Evolutionary conservation across 2,888 invertebrate genomes (phyloP), one percentile per base, ranked within the genome.

Genomic region (Spilosoma lubricipeda): DNA sequence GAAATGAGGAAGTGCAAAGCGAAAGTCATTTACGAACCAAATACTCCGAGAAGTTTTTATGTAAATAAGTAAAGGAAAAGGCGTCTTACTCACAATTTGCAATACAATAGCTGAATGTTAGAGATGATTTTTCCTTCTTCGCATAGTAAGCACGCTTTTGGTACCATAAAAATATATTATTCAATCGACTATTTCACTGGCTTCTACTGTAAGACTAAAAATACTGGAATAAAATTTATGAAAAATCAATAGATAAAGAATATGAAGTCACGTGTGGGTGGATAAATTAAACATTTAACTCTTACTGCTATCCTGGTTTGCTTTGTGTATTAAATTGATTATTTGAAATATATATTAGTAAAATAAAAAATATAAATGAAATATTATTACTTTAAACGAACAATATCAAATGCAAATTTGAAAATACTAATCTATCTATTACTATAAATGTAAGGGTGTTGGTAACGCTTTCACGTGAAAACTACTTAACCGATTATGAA

Each of bases 141-240:
- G 93, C 91, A 92, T 92, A 92, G 93, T 92, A 93, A 94, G 92
- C 91, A 88, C 89, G 92, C 91, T 92, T 93, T 91, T 90, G 90
- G 90, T 90, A 88, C 91, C 91, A 93, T 94, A 92, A 93, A 94
- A 93, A 93, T 94, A 93, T 95, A 95, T 95, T 94, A 95, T 95
- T 93, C 95, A 94, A 95, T 94, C 90, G 93, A 89, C 90, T 91
- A 93, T 93, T 92, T 91, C 88, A 90, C 91, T 90, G 92, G 91
- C 89, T 93, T 93, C 87, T 88, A 90, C 88, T 90, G 83, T 86
- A 89, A 92, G 92, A 91, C 89, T 90, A 92, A 92, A n/a, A 92
- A 91, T 89, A 91, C 90, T 91, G 88, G 91, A 89, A 91, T 92
- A 87, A 89, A 91, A 92, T 92, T 88, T 92, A 90, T 91, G 91